Conservation (phyloP, 2,113 vertebrate genomes). For the Gambusia holbrooki region DNA sequence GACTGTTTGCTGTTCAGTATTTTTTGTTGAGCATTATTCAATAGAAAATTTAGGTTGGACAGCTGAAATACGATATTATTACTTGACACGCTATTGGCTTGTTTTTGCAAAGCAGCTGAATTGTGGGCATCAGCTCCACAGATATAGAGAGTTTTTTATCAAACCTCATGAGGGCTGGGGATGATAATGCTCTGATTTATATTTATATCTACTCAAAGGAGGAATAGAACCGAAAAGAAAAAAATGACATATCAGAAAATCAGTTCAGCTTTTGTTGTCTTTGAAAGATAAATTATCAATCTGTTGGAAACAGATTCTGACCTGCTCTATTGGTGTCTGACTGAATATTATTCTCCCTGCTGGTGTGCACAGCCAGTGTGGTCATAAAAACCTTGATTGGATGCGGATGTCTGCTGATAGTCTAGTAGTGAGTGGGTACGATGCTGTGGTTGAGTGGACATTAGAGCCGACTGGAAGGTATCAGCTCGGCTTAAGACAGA, state of each 20-base stretch:
- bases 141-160: background rate
- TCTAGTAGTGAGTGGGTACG: background rate
- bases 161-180: background rate
- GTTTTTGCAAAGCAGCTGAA: too few species aligned
- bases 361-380: background rate
- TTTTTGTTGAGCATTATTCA: too few species aligned
- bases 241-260: background rate
- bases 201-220: background rate
- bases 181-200: background rate
- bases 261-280: background rate
- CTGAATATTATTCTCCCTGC: background rate
- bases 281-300: background rate
- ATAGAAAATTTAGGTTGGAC: too few species aligned
- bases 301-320: too few species aligned
- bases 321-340: background rate
- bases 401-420: background rate
- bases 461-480: too few species aligned
- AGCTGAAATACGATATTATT: too few species aligned
- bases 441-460: too few species aligned
- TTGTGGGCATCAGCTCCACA: too few species aligned
- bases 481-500: too few species aligned
- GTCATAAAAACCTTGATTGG: background rate
- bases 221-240: background rate
- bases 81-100: too few species aligned
- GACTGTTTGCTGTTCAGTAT: too few species aligned